Conservation (phyloP, 2,113 vertebrate species). For the Hylia prasina region DNA sequence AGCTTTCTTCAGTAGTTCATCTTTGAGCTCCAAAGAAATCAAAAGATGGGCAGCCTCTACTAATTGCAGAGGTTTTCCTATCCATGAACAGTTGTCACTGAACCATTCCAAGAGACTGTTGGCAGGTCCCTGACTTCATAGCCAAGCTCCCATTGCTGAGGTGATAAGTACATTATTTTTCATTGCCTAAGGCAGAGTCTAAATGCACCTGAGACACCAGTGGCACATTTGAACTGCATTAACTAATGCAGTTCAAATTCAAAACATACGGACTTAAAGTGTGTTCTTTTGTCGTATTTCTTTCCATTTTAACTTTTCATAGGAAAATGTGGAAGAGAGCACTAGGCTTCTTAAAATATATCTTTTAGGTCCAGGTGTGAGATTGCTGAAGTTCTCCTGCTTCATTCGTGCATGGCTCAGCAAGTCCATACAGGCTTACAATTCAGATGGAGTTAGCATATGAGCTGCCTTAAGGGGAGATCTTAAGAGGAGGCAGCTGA, state of each 20-base stretch:
- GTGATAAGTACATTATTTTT: background rate
- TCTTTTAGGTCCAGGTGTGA: background rate
- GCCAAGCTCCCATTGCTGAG: background rate
- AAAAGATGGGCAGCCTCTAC: constrained; percentile 3
- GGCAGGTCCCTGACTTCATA: background rate
- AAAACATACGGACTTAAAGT: background rate
- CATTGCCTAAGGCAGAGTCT: background rate
- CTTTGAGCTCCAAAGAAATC: background rate
- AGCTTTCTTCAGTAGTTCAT: background rate
- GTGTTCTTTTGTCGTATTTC: background rate
- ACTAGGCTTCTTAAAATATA: background rate
- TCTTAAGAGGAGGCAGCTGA: background rate
- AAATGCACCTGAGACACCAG: background rate
- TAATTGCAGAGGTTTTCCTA: background rate
- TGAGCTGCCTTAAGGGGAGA: background rate
- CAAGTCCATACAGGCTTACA: background rate
- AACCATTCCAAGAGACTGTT: background rate
- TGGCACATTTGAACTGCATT: background rate
- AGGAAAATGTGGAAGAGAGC: background rate
- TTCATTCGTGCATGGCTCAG: background rate
- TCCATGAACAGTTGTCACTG: background rate
- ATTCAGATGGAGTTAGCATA: background rate
- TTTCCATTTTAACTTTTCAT: background rate
- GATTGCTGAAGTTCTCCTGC: background rate
- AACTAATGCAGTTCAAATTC: background rate